phyloP scores from a whole-genome alignment of 2,888 invertebrate species.

The Craniophora ligustri region DNA sequence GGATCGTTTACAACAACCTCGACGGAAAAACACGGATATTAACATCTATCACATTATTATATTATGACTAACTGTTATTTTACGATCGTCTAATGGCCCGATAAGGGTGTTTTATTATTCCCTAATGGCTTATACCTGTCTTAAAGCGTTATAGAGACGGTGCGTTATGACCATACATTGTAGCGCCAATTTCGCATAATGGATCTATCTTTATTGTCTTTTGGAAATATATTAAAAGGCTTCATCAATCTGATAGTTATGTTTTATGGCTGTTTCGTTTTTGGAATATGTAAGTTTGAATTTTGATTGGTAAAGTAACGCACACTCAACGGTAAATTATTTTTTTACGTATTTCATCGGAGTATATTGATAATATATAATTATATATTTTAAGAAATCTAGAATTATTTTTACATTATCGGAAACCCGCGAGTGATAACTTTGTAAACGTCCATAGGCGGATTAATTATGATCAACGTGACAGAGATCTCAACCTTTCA shows the following conservation, averaged over 20 bases:
- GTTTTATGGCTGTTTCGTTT: slow-evolving; percentile 15
- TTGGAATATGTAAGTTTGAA: not conserved
- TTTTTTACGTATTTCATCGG: too few relatives aligned
- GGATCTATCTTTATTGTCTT: slow-evolving; percentile 80
- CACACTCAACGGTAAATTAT: too few relatives aligned
- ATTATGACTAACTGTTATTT: slow-evolving; percentile 87
- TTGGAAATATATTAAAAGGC: slow-evolving; percentile 68
- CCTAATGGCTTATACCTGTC: slow-evolving; percentile 88
- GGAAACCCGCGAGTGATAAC: too few relatives aligned
- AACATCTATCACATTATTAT: slow-evolving; percentile 86
- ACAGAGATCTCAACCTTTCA: too few relatives aligned
- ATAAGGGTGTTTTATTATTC: slow-evolving; percentile 87
- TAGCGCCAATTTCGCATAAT: slow-evolving; percentile 84
- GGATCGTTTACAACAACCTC: slow-evolving; percentile 54
- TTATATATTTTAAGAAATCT: too few relatives aligned
- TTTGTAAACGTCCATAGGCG: too few relatives aligned
- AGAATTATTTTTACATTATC: too few relatives aligned
- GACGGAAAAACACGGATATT: slow-evolving; percentile 81
- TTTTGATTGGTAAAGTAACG: slow-evolving; percentile 1
- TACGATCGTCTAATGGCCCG: slow-evolving; percentile 86
- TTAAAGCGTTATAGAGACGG: slow-evolving; percentile 74
- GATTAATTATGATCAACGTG: too few relatives aligned
- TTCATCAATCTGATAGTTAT: slow-evolving; percentile 58
- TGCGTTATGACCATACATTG: slow-evolving; percentile 83
- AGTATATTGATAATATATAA: too few relatives aligned